These are phyloP conservation scores for Lacanobia wlatinum DNA, from an alignment of 2,888 invertebrate genomes.

Conservation along the genomic window DNA sequence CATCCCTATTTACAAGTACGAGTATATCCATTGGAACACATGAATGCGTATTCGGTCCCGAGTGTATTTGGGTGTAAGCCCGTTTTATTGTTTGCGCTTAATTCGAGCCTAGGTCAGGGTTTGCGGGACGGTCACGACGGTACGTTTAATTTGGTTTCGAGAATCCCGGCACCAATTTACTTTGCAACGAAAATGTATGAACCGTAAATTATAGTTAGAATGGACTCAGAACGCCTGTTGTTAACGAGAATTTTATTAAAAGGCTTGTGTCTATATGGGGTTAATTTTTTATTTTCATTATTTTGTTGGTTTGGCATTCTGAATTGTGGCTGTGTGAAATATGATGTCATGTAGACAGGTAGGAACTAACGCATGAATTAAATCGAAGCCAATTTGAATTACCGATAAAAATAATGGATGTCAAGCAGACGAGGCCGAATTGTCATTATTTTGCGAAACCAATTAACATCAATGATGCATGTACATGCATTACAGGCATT, in stretches of 20 bases:
- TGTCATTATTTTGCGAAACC: conserved; percentile 17
- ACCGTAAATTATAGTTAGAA: conserved; percentile 46
- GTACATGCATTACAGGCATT: not conserved
- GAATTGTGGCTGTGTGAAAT: conserved; percentile 5
- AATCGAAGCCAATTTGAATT: conserved; percentile 1
- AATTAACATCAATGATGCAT: conserved; percentile 30
- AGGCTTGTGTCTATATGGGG: conserved; percentile 40
- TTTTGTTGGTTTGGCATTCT: not conserved
- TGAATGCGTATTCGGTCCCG: conserved; percentile 43
- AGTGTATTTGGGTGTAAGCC: conserved; percentile 66
- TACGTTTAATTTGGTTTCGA: conserved; percentile 73
- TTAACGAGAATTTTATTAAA: conserved; percentile 21
- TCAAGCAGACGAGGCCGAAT: not conserved
- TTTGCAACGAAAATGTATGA: conserved; percentile 70
- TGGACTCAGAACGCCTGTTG: conserved; percentile 4
- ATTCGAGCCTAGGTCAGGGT: conserved; percentile 72
- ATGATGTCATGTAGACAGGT: not conserved
- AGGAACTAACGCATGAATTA: not conserved
- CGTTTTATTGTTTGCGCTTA: conserved; percentile 77
- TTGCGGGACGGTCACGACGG: conserved; percentile 64
- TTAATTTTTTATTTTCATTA: not conserved
- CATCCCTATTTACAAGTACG: conserved; percentile 18
- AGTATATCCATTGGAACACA: conserved; percentile 29
- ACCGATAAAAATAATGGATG: not conserved
- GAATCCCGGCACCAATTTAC: conserved; percentile 63